Conservation (phyloP, 2,797 vertebrate species). For the Sebastes taczanowskii region DNA sequence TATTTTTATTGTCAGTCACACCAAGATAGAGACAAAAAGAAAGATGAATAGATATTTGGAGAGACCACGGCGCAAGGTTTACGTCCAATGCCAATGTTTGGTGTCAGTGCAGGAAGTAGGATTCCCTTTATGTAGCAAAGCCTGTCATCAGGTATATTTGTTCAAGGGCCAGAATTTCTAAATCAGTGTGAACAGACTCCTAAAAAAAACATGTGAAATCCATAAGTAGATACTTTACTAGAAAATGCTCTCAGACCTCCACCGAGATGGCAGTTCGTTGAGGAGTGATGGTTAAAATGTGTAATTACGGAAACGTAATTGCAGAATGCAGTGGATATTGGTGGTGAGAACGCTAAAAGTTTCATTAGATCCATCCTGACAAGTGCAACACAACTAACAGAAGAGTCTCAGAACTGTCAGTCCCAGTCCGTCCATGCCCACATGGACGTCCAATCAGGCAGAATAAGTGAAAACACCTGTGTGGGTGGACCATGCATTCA, state of each 20-base stretch:
- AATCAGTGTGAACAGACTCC: no score
- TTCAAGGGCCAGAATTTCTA: no score
- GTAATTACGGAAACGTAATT: not conserved
- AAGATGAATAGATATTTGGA: not conserved
- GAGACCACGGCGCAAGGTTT: not conserved
- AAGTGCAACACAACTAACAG: not conserved
- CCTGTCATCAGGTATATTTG: no score
- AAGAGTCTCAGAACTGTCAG: conserved; percentile 16
- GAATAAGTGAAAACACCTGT: conserved; percentile 67
- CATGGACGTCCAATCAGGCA: conserved; percentile 31
- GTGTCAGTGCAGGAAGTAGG: not conserved
- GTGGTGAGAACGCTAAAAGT: not conserved
- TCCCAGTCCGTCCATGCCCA: not conserved
- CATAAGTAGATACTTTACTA: no score
- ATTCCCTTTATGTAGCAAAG: no score
- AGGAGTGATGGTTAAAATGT: no score
- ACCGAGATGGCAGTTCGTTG: no score
- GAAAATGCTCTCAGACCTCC: no score
- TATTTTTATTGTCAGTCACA: not conserved
- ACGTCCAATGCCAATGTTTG: not conserved
- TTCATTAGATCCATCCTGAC: not conserved
- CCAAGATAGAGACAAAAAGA: not conserved
- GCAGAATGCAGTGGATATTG: not conserved
- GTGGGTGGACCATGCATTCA: conserved; percentile 9
- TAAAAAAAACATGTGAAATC: no score